Evolutionary conservation across 2,888 invertebrate genomes (phyloP), one percentile per base, ranked within the genome.

Genomic region (Acronicta leporina): DNA sequence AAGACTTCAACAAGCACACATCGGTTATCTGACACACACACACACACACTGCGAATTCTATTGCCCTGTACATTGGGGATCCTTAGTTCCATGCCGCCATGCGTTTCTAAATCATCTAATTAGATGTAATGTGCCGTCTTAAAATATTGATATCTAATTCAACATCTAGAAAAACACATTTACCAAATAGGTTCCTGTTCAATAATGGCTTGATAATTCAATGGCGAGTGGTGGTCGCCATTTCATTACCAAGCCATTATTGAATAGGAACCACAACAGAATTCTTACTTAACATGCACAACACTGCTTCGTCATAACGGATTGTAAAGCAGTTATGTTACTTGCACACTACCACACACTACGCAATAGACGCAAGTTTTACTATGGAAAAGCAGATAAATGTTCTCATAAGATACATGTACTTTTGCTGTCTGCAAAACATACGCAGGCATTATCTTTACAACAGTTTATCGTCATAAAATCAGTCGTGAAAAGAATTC

Each of bases 281-380:
- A 15, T 25, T 48, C 51, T 62, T 68, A 65, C 33, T 80, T 73
- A 67, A 70, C 63, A 78, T 81, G 65, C 77, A 66, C 59, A 53
- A 57, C 69, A 67, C 59, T 48, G 27, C 58, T 48, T 47, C 45
- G 14, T 52, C 56, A 54, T 74, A 72, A 70, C 76, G 76, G 73
- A 47, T 53, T 57, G 51, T 44, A 49, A 15, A 57, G 43, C 57
- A 62, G 56, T 68, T 60, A 64, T 47, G 51, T 60, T 50, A 45
- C 48, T 45, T 54, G 20, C 46, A 53, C 35, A 43, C 35, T 44
- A 16, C 16, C 30, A 61, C 15, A 53, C 3, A 51, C 42, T 25
- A 43, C 57, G 50, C n/a, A 55, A 38, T 50, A 49, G 33, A 45
- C 38, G 15, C 27, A 49, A 53, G 40, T 67, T 72, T 62, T 62